These are phyloP conservation scores for Drosophila kikkawai DNA, from an alignment of 1,140 invertebrate species.

Conservation along the genomic window DNA sequence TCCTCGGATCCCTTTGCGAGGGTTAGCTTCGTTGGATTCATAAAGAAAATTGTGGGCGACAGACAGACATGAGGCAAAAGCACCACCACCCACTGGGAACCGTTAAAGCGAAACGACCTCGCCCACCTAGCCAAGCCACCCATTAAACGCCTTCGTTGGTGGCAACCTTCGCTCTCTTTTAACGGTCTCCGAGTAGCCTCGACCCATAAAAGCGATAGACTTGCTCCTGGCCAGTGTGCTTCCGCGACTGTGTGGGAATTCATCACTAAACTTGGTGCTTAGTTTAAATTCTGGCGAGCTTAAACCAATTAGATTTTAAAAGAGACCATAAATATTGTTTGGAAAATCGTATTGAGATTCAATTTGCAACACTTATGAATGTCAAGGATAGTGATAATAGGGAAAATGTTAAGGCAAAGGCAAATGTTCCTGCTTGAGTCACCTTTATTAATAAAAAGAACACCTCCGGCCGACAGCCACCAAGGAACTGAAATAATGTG, in stretches of 20 bases:
- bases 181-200: constrained; percentile 68
- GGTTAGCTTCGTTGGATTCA: constrained; percentile 18
- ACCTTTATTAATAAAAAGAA: not conserved
- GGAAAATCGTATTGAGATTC: no score
- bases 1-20: not conserved
- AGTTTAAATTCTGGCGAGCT: not conserved
- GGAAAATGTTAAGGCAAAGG: no score
- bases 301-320: no score
- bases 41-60: constrained; percentile 27
- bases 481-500: not conserved
- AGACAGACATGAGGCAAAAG: constrained; percentile 11
- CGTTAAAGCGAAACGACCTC: constrained; percentile 47
- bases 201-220: constrained; percentile 73
- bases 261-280: not conserved
- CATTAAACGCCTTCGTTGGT: constrained; percentile 46
- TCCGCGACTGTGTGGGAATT: constrained; percentile 16
- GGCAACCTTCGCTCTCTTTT: constrained; percentile 60
- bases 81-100: constrained; percentile 5
- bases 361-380: no score
- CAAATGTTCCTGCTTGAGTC: no score
- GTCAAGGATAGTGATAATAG: no score
- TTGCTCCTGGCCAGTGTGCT: constrained; percentile 21
- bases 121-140: constrained; percentile 63
- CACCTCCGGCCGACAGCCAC: not conserved
- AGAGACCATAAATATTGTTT: no score